These are phyloP conservation scores for Gallinago solitaria DNA, from an alignment of 2,797 vertebrate genomes.

Conservation along the genomic window DNA sequence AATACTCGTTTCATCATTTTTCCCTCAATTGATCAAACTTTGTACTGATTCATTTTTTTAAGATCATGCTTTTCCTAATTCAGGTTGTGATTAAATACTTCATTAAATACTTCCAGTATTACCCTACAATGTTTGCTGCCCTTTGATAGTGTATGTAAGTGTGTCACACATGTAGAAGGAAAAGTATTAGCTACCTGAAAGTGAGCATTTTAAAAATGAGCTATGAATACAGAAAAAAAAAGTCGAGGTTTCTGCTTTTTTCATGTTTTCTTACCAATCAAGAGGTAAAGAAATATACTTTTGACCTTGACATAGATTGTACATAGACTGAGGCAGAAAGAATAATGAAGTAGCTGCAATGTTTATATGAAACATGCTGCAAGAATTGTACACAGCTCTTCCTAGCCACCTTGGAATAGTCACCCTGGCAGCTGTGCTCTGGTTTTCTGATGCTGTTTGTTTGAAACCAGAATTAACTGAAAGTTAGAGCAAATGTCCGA, in stretches of 20 bases:
- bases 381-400: not conserved
- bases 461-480: not conserved
- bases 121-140: not conserved
- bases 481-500: not conserved
- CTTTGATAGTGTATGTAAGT: not conserved
- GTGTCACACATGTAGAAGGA: not conserved
- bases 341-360: not conserved
- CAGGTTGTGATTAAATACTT: not conserved
- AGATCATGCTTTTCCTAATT: not conserved
- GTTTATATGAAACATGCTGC: not conserved
- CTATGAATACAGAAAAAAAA: not conserved
- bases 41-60: not conserved
- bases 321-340: not conserved
- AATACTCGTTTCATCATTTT: not conserved
- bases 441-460: not conserved
- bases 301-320: not conserved
- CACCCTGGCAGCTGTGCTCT: not conserved
- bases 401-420: not conserved
- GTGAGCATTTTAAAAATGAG: not conserved
- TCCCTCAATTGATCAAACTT: not conserved
- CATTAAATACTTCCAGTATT: not conserved
- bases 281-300: not conserved
- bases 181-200: not conserved
- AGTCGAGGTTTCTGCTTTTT: not conserved
- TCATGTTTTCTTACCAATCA: not conserved